Conservation (phyloP, 2,797 vertebrate genomes). For the Carduelis carduelis region DNA sequence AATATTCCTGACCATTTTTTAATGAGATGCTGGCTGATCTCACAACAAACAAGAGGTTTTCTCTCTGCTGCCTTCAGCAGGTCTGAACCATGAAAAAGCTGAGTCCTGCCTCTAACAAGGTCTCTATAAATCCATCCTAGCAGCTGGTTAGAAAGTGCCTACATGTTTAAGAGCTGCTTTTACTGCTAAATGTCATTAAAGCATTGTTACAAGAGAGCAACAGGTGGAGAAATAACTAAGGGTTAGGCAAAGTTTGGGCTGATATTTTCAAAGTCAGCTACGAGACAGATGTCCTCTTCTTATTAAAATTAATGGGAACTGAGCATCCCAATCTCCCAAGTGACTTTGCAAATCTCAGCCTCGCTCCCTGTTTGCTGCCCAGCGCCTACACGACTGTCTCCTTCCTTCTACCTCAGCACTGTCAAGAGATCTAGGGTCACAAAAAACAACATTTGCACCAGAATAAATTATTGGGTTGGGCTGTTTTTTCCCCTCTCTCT, state of each 20-base stretch:
- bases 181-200: background rate
- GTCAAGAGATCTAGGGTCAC: background rate
- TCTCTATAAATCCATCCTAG: background rate
- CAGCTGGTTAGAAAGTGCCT: background rate
- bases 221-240: constrained; percentile 19
- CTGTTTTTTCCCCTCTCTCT: rapidly evolving
- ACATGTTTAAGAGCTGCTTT: background rate
- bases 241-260: constrained; percentile 51
- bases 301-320: constrained; percentile 58
- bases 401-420: background rate
- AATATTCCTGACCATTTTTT: background rate
- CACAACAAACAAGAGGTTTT: background rate
- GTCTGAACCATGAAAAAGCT: background rate
- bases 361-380: background rate
- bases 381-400: background rate
- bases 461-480: background rate
- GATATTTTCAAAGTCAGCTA: constrained; percentile 48
- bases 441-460: background rate
- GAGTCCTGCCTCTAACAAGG: background rate
- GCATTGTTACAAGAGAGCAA: background rate
- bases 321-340: constrained; percentile 23
- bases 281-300: constrained; percentile 50
- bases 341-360: constrained; percentile 26
- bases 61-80: background rate
- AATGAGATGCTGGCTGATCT: background rate